Conservation (phyloP, 2,797 vertebrate species). For the Meriones psammophilus region DNA sequence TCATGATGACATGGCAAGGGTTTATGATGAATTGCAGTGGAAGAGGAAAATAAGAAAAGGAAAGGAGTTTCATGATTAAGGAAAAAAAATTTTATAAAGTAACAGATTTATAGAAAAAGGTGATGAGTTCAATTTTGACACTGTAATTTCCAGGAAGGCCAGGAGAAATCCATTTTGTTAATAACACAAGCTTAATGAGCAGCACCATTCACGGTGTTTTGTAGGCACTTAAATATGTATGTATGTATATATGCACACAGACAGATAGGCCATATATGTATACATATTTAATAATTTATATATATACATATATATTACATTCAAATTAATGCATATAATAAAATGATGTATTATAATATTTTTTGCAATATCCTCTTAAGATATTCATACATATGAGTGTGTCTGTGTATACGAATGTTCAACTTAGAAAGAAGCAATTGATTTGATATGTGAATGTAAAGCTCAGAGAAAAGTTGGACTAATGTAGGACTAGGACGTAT, state of each 20-base stretch:
- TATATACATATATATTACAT: neutral
- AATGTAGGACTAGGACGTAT: neutral
- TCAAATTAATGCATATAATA: neutral
- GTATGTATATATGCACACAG: neutral
- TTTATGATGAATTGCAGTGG: neutral
- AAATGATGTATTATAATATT: neutral
- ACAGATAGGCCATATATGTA: neutral
- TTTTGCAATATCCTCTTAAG: neutral
- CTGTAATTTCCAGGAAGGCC: neutral
- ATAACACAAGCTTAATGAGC: neutral
- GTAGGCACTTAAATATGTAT: neutral
- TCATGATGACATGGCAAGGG: neutral
- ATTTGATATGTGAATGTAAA: neutral
- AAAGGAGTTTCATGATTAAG: neutral
- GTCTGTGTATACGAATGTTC: neutral
- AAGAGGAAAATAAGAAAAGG: neutral
- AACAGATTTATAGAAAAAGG: neutral
- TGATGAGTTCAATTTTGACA: neutral
- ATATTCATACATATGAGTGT: neutral
- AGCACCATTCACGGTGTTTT: neutral
- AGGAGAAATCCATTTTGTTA: neutral
- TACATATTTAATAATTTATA: neutral
- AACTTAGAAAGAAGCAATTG: neutral
- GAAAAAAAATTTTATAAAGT: neutral
- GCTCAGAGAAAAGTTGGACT: neutral